Evolutionary conservation across 2,888 invertebrate genomes (phyloP), one percentile per base, ranked within the genome.

Genomic region (Ormyrus thymus): DNA sequence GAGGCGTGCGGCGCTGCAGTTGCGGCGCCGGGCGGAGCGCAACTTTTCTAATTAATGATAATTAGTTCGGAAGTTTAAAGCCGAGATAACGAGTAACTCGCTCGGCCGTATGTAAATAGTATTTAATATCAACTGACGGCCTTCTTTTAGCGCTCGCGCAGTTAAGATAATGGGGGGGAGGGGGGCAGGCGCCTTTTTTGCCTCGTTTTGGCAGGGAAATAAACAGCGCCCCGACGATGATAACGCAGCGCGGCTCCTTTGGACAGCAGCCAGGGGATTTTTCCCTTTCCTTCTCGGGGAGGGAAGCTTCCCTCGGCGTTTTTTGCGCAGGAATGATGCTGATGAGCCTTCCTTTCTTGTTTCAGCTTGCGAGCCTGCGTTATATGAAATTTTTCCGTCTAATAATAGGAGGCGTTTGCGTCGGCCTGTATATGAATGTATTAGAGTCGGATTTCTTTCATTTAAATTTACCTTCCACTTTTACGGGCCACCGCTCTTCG

Each of bases 31-130:
- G 48, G 64, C 59, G 68, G 69, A 78, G 71, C 79, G 72, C 82
- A 89, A 89, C 88, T 89, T 89, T 88, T 88, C 88, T 88, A 88
- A 89, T 88, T 89, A 89, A 88, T 88, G 89, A 87, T 89, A 89
- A 88, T 88, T 88, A 88, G 87, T 86, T 83, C 79, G 68, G 50
- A 84, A 86, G 83, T 86, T 86, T 86, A 84, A 84, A 82, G 82
- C 85, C 83, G 84, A 85, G 88, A 88, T 89, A 88, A 87, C 86
- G 85, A 87, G 86, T 83, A 85, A 85, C 84, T 85, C 83, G 82
- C 53, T 81, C 80, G 79, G 82, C 83, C 82, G 83, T 83, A 83
- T 82, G 84, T 84, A 84, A 84, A 83, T 81, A 82, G 82, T 83
- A 84, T 85, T 85, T 82, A 83, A 81, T 82, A 84, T 83, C 76